Percentiles rank a stretch among this genome's conserved stretches.
These are phyloP conservation scores for Isaurus tuberculatus DNA, from an alignment of 92 coral and sea anemone species.

Conservation along the genomic window DNA sequence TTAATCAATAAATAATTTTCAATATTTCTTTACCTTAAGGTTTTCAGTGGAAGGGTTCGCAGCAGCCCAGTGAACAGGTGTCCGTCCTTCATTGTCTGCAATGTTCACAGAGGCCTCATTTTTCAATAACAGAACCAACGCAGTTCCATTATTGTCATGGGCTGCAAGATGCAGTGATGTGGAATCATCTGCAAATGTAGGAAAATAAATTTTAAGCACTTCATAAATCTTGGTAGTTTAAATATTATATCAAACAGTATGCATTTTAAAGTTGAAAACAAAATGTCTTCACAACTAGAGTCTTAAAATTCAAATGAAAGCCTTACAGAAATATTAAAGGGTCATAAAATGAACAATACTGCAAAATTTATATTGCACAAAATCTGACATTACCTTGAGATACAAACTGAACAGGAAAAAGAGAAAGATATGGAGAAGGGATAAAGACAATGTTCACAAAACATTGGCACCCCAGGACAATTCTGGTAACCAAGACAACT, in stretches of 20 bases:
- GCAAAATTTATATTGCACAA: no score
- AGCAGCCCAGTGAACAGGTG: conserved; percentile 97
- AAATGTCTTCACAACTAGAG: no score
- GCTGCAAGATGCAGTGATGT: conserved; percentile 91
- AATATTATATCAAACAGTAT: neutral
- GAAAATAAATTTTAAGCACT: neutral
- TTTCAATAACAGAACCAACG: conserved; percentile 70
- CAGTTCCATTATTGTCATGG: conserved; percentile 67
- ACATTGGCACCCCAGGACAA: no score
- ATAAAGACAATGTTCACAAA: no score
- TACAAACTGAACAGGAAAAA: no score
- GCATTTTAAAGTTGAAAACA: neutral
- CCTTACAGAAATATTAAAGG: no score
- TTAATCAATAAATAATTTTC: no score
- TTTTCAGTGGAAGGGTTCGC: conserved; percentile 76
- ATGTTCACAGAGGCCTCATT: conserved; percentile 79
- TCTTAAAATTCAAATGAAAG: no score
- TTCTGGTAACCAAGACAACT: no score
- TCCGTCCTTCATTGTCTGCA: conserved; percentile 82
- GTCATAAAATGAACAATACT: no score
- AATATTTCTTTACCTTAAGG: conserved; percentile 63
- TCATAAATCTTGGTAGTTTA: neutral
- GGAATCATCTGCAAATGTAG: conserved; percentile 65
- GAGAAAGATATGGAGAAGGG: no score
- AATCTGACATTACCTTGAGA: no score